These are phyloP conservation scores for Gobiocypris rarus DNA, from an alignment of 2,113 vertebrate species.

Conservation along the genomic window DNA sequence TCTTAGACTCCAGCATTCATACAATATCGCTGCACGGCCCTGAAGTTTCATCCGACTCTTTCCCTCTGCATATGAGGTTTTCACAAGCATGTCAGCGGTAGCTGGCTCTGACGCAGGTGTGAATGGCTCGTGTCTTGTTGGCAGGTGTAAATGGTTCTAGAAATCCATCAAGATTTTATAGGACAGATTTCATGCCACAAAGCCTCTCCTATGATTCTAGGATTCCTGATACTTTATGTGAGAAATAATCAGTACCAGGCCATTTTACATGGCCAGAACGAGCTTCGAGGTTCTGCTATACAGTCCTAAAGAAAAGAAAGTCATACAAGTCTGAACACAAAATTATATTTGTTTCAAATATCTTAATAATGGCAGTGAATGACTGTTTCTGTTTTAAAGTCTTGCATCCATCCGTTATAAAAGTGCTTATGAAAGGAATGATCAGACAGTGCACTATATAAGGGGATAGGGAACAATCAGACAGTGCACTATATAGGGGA, in stretches of 20 bases:
- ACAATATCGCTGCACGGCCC: neutral
- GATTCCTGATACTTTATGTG: neutral
- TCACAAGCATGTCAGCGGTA: neutral
- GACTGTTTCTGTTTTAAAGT: too few relatives aligned
- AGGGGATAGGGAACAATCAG: too few relatives aligned
- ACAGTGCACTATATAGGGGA: too few relatives aligned
- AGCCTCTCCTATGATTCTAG: neutral
- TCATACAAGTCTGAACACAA: neutral
- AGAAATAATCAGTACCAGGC: neutral
- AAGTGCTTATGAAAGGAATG: too few relatives aligned
- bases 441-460: too few relatives aligned
- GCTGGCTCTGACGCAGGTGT: neutral
- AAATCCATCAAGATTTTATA: neutral
- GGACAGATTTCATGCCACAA: neutral
- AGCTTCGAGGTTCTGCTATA: neutral
- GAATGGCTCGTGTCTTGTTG: neutral
- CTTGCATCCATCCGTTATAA: too few relatives aligned
- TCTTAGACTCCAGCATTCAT: constrained; percentile 2
- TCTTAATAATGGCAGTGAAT: too few relatives aligned
- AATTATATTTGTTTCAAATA: too few relatives aligned
- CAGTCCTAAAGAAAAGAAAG: too few relatives aligned
- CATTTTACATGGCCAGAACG: neutral
- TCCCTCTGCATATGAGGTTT: neutral
- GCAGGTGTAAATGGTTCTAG: neutral
- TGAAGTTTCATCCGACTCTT: constrained; percentile 18